Evolutionary conservation across 2,797 vertebrate genomes (phyloP), one percentile per base, ranked within the genome.

Genomic region (Gambelia wislizenii): DNA sequence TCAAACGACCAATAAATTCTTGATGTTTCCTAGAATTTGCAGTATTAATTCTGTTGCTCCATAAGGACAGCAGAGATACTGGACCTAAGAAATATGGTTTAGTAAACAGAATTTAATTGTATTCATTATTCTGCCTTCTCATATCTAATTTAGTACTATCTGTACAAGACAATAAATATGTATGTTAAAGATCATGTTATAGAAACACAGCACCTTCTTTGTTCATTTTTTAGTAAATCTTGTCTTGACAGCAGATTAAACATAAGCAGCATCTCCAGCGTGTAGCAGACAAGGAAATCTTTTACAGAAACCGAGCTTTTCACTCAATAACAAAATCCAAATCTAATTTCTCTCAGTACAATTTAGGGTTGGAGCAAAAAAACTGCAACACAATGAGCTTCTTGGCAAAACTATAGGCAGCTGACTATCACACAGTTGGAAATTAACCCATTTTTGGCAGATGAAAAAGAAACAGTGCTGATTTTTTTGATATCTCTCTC

Each of bases 21-120:
- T 99, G 98, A 92, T 99, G 99, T 92, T 99, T 99, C 93, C 98
- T 98, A 70, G 99, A 99, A 95, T 99, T 99, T 91, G 98, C 98
- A 39, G 97, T 96, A 61, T 99, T 98, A 96, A 99, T 98, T 90
- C 99, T 98, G 92, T 98, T 99, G 96, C 98, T 99, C 99, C 99
- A 99, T 94, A 99, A 96, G 52, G 97, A 97, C 67, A 99, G 97
- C 91, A 99, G 97, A 0, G 99, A 99, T 91, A 99, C 97, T 0
- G 99, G 99, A 74, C 99, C 99, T 99, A 95, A 82, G 84, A 92
- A 89, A 92, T 59, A 0, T 54, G 91, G 25, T 54, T 89, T 36
- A 64, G 70, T 85, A 88, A 94, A 88, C n/a, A 89, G 14, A 92
- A 52, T 44, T 27, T 39, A 89, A 86, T 54, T 10, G 1, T 54